Evolutionary conservation across 2,113 vertebrate species (phyloP), one percentile per base, ranked within the genome.

Genomic region (Paramisgurnus dabryanus): DNA sequence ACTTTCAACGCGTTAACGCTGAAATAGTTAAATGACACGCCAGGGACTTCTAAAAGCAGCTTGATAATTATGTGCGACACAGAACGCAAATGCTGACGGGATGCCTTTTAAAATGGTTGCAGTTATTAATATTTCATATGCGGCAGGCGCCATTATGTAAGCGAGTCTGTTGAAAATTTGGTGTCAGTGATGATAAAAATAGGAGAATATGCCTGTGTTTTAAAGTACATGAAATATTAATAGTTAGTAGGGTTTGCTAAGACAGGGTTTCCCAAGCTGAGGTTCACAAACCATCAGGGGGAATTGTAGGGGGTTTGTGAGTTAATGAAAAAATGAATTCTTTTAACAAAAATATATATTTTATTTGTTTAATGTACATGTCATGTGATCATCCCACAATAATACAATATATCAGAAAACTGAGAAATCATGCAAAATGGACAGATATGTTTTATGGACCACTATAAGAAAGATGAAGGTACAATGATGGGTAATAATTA

Each of bases 1-100:
- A 73, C 39, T 60, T 60, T 75, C 72, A 49, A 64, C 72, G 49
- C 72, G 61, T 75, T 75, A 6, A 45, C 71, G 60, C 43, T 73
- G 17, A 75, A 64, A 47, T 63, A 75, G 72, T 22, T 10, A 57
- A 60, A 64, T 63, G 58, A 64, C 40, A 11, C 58, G 27, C 43
- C 3, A 17, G 72, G 72, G 72, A 75, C n/a, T 43, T 75, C 58
- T 64, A 75, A 34, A 61, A 4, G 58, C 18, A 7, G 76, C 11
- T 15, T 10, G 7, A 12, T 45, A 4, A 41, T 68, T 18, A 9
- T 0, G n/a, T n/a, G 49, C 0, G 71, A 3, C 6, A 7, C 68
- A 27, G 27, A 40, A 40, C 27, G 4, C 50, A 5, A 73, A 60
- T 13, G 40, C 71, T 45, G 71, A 73, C 55, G 4, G 40, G 39